Conservation (phyloP, 2,797 vertebrate species). For the Echeneis naucrates region DNA sequence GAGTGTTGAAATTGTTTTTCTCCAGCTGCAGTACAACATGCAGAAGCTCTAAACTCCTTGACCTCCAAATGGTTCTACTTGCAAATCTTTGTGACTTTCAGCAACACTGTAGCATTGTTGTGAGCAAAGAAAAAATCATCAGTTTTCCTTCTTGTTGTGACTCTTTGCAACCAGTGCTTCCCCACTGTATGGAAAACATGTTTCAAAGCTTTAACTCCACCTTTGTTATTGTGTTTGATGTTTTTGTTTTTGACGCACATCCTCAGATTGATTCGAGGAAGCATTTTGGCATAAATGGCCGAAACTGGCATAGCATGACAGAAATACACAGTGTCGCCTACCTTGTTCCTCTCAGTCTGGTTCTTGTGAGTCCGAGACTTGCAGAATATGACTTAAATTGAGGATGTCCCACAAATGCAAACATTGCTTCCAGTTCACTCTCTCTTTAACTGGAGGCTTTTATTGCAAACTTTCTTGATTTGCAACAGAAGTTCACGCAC, state of each 20-base stretch:
- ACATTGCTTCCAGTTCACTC: neutral
- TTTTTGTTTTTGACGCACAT: constrained; percentile 74
- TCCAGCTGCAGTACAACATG: neutral
- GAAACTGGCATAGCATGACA: constrained; percentile 24
- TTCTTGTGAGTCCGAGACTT: neutral
- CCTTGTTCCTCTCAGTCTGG: neutral
- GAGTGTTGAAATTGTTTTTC: neutral
- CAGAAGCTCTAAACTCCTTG: neutral
- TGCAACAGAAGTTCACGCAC: too few relatives aligned
- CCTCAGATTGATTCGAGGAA: constrained; percentile 38
- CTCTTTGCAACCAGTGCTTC: neutral
- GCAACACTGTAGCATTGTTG: neutral
- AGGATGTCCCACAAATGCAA: neutral
- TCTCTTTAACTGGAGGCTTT: neutral
- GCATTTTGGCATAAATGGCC: constrained; percentile 24
- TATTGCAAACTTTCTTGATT: neutral
- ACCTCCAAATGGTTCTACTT: neutral
- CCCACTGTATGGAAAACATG: constrained; percentile 35
- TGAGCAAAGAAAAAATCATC: neutral
- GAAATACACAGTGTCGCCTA: constrained; percentile 10
- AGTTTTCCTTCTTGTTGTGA: constrained; percentile 8
- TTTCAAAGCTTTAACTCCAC: constrained; percentile 49
- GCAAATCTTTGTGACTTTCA: neutral
- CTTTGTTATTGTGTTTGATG: constrained; percentile 57
- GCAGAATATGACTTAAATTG: neutral